Evolutionary conservation across 2,888 invertebrate species (phyloP), one percentile per base, ranked within the genome.

Genomic region (Drosophila subquinaria): DNA sequence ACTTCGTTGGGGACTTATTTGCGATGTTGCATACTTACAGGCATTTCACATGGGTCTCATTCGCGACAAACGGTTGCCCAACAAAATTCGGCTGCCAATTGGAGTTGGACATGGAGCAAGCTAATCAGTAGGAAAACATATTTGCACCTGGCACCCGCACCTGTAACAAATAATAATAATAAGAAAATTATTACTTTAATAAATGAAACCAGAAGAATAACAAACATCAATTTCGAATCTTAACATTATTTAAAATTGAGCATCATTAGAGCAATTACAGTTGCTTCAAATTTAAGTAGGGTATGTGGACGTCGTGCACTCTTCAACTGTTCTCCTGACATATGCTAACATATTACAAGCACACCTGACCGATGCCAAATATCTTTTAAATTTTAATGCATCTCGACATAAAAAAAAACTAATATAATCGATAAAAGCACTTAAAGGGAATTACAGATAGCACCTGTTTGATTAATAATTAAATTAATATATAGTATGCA

Each of bases 21-120:
- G 11, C n/a, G 9, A 11, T n/a, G 13, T 43, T 17, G 45, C 38
- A 23, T 61, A 89, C 91, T 88, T 80, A 91, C 91, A 91, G 91
- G 91, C 91, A 91, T 91, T 91, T 91, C 91, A 91, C 91, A 91
- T 91, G 91, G 91, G 91, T 90, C 89, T 91, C 81, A 82, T 84
- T 83, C 82, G 85, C 83, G 79, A 82, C 91, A 85, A 90, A 81
- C 81, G 79, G 80, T 85, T 81, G 87, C 85, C 87, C 87, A 86
- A 88, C 87, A 88, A 86, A 76, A 76, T 80, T 76, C 69, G 84
- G 74, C 76, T 82, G 70, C 76, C 74, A 79, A 73, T 73, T 78
- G 76, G 61, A 69, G 81, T 73, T 79, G 72, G 72, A 79, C 87
- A 86, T 87, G 86, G 84, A 86, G 88, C 78, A 70, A 56, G 59